Evolutionary conservation across 2,888 invertebrate species (phyloP).

Genomic region (Eugnorisma glareosa): DNA sequence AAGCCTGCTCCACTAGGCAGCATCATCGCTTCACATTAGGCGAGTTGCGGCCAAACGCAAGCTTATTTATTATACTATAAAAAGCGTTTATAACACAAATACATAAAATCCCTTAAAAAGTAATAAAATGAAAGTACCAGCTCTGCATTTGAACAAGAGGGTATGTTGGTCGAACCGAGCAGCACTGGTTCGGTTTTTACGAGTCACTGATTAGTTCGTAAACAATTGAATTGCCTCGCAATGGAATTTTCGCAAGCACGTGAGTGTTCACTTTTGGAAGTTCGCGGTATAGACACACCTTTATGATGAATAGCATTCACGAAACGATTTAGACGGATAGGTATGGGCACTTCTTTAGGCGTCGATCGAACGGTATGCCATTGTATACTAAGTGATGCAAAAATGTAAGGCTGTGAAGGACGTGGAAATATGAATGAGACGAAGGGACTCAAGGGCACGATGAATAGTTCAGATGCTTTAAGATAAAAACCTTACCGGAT

Average conservation of each 20-base stretch:
- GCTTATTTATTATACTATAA: too few species aligned
- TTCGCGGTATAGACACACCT: neutral
- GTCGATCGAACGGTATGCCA: constrained; percentile 34
- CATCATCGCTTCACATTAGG: too few species aligned
- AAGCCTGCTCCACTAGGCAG: too few species aligned
- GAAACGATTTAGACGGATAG: constrained; percentile 4
- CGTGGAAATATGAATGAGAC: constrained; percentile 25
- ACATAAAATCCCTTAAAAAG: neutral
- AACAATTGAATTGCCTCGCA: neutral
- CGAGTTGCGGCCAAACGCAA: too few species aligned
- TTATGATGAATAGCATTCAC: neutral
- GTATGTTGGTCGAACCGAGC: neutral
- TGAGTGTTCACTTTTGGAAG: neutral
- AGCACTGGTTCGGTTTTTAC: neutral
- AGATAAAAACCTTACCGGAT: constrained; percentile 17
- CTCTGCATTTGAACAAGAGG: neutral
- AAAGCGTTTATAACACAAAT: neutral
- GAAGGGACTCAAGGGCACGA: constrained; percentile 23
- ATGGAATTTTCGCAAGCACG: neutral
- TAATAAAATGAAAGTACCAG: neutral
- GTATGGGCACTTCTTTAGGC: neutral
- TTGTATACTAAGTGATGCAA: constrained; percentile 53
- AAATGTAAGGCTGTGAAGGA: constrained; percentile 32
- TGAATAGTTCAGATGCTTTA: constrained; percentile 35
- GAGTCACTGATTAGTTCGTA: neutral